Conservation (phyloP, 2,113 vertebrate genomes). For the Ivindomyrus marchei region DNA sequence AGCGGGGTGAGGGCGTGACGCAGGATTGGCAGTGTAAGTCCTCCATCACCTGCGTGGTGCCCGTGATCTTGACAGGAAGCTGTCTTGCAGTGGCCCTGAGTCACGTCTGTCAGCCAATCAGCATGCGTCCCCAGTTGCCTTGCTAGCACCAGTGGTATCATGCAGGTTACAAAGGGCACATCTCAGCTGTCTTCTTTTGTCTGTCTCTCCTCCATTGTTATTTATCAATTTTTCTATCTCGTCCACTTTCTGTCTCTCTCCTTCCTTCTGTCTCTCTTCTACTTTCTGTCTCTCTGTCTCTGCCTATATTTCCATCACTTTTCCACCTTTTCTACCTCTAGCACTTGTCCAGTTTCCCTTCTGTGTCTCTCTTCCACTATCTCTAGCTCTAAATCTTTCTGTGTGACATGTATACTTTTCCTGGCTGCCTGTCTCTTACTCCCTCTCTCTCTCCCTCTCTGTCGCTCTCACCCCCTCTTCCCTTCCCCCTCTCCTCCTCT, state of each 20-base stretch:
- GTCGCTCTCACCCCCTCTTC: neutral
- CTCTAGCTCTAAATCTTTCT: neutral
- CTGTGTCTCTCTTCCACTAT: neutral
- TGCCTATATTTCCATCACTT: neutral
- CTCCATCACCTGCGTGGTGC: conserved; percentile 28
- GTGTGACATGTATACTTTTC: neutral
- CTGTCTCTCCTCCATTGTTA: neutral
- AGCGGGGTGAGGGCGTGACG: neutral
- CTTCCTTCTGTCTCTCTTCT: neutral
- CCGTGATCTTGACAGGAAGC: conserved; percentile 21
- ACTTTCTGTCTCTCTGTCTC: neutral
- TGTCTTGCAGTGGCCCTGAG: conserved; percentile 36
- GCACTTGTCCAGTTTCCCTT: neutral
- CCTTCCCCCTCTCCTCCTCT: neutral
- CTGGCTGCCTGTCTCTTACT: neutral
- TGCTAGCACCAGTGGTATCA: neutral
- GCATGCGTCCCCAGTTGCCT: conserved; percentile 35
- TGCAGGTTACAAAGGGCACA: neutral
- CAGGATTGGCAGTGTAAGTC: conserved; percentile 19
- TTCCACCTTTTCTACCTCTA: neutral
- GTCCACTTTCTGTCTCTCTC: neutral
- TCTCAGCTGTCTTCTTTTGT: neutral
- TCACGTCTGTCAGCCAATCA: conserved; percentile 39
- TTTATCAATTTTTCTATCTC: neutral
- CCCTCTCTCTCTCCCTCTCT: neutral